A percentile compares a stretch with the other conserved stretches of the same genome.
These are phyloP conservation scores for Danionella dracula DNA, from an alignment of 2,797 vertebrate genomes.

Conservation along the genomic window DNA sequence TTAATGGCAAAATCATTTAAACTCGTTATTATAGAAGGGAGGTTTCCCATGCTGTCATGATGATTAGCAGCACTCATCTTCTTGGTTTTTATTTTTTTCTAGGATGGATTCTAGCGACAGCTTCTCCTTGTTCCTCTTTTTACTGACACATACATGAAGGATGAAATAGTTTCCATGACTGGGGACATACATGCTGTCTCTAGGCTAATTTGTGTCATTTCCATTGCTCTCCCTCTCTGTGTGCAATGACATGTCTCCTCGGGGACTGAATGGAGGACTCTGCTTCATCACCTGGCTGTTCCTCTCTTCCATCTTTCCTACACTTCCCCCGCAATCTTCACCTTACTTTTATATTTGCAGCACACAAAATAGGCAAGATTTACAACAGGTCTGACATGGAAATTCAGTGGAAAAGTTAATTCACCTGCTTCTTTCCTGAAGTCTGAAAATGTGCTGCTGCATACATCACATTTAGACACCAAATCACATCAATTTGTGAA, in stretches of 20 bases:
- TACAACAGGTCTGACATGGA: slow-evolving; percentile 2
- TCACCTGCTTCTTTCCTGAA: background rate
- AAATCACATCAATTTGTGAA: background rate
- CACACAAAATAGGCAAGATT: background rate
- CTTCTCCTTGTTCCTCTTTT: background rate
- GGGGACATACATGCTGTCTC: background rate
- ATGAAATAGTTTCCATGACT: background rate
- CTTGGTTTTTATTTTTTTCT: background rate
- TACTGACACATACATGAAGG: slow-evolving; percentile 1
- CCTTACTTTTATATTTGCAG: background rate
- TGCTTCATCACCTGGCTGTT: background rate
- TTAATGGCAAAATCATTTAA: too few species aligned
- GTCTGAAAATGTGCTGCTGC: background rate
- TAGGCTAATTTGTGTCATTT: slow-evolving; percentile 18
- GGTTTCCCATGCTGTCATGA: background rate
- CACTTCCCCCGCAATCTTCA: background rate
- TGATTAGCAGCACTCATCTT: background rate
- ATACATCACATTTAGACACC: background rate
- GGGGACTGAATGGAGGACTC: background rate
- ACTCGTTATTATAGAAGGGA: background rate
- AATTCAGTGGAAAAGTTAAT: slow-evolving; percentile 3
- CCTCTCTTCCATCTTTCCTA: background rate
- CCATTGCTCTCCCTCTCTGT: background rate
- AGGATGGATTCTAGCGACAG: background rate
- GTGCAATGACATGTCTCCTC: background rate